Conservation (phyloP, 1,140 invertebrate genomes). For the Drosophila subpulchrella region DNA sequence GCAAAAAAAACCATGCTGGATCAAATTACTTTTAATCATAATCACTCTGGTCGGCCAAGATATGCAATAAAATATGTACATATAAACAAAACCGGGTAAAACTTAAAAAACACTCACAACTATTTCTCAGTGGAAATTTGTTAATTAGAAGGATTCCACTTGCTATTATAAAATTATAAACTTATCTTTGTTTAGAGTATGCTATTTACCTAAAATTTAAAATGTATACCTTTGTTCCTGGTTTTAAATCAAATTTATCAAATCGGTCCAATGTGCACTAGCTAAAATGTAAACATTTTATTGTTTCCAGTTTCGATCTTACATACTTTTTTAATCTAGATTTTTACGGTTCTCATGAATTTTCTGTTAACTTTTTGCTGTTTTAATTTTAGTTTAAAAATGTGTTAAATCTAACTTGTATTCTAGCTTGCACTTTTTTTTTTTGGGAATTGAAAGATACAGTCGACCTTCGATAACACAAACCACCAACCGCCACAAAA, state of each 20-base stretch:
- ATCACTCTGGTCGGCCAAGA: not conserved
- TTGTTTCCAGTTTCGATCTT: conserved; percentile 17
- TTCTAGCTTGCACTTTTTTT: conserved; percentile 35
- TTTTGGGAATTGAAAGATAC: conserved; percentile 50
- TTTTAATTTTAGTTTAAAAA: conserved; percentile 69
- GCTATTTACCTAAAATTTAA: not conserved
- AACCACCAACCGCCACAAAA: not conserved
- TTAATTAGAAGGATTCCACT: too few species aligned
- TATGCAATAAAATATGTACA: not conserved
- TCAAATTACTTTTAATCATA: not conserved
- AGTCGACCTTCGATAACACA: conserved; percentile 13
- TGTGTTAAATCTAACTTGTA: conserved; percentile 46
- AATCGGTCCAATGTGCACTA: not conserved
- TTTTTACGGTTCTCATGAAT: conserved; percentile 72
- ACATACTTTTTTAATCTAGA: conserved; percentile 19
- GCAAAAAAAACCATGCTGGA: not conserved
- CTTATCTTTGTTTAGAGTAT: too few species aligned
- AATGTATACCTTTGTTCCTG: not conserved
- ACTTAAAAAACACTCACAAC: not conserved
- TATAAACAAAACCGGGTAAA: not conserved
- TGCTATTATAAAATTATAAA: too few species aligned
- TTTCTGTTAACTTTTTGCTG: conserved; percentile 77
- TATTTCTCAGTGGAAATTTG: too few species aligned
- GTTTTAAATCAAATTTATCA: not conserved
- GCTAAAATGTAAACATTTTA: conserved; percentile 15